phyloP scores from a whole-genome alignment of 2,888 invertebrate genomes.

The Laothoe populi region DNA sequence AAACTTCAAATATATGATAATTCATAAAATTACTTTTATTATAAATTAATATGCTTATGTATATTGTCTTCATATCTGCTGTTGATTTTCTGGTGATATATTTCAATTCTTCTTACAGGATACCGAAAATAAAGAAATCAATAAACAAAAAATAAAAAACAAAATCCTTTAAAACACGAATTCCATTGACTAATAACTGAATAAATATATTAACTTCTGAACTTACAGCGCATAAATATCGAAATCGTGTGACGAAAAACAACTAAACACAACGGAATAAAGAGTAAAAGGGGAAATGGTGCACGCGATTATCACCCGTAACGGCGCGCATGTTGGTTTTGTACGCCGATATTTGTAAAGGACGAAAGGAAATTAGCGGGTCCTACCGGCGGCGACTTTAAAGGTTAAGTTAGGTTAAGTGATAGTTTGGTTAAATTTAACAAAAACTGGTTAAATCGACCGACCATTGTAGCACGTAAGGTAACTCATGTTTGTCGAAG shows the following conservation, averaged over 20 bases:
- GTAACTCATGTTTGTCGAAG: slow-evolving; percentile 19
- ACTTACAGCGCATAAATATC: not conserved
- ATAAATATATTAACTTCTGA: slow-evolving; percentile 24
- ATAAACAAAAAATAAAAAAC: slow-evolving; percentile 20
- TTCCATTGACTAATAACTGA: slow-evolving; percentile 22
- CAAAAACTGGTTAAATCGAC: slow-evolving; percentile 33
- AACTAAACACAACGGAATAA: not conserved
- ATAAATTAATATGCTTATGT: no score
- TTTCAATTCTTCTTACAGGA: slow-evolving; percentile 2
- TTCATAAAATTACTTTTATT: no score
- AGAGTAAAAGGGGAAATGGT: not conserved
- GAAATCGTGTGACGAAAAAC: slow-evolving; percentile 9
- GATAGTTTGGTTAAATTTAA: slow-evolving; percentile 56
- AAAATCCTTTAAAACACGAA: slow-evolving; percentile 24
- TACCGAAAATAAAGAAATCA: slow-evolving; percentile 15
- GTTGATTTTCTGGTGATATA: no score
- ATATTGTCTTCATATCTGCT: no score
- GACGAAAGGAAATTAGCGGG: slow-evolving; percentile 74
- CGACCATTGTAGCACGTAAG: not conserved
- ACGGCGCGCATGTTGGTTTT: slow-evolving; percentile 20
- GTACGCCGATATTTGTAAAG: slow-evolving; percentile 63
- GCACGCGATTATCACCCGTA: slow-evolving; percentile 23
- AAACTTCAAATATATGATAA: no score
- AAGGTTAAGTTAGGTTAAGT: slow-evolving; percentile 48
- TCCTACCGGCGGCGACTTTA: slow-evolving; percentile 73